Conservation (phyloP, 2,888 invertebrate species). For the Drosophila atripex region DNA sequence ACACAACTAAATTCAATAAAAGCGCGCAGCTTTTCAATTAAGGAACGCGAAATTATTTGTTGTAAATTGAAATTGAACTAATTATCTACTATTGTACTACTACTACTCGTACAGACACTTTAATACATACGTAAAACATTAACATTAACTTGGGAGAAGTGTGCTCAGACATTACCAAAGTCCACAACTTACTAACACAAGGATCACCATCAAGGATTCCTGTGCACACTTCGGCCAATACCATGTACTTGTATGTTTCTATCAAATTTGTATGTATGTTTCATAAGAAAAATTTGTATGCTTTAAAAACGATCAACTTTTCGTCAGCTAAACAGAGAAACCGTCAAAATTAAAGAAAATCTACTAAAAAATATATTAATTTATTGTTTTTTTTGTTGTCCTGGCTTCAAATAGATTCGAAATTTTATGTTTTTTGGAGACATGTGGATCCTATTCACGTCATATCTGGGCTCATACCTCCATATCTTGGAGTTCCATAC, state of each 20-base stretch:
- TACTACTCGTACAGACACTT: constrained; percentile 37
- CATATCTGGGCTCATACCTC: too few species aligned
- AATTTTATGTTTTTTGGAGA: too few species aligned
- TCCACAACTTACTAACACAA: not conserved
- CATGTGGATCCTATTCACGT: too few species aligned
- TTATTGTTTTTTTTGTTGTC: constrained; percentile 3
- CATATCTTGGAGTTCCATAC: too few species aligned
- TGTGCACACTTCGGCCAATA: constrained; percentile 30
- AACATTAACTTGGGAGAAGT: constrained; percentile 23
- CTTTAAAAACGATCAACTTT: constrained; percentile 57
- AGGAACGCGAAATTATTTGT: constrained; percentile 61
- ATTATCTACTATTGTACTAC: constrained; percentile 39
- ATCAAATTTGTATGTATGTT: constrained; percentile 57
- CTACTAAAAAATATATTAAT: constrained; percentile 41
- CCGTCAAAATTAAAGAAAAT: constrained; percentile 50
- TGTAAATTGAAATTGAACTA: constrained; percentile 64
- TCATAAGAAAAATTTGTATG: constrained; percentile 60
- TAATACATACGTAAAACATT: constrained; percentile 27
- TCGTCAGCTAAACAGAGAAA: constrained; percentile 46
- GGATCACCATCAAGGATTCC: constrained; percentile 8
- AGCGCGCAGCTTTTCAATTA: constrained; percentile 43
- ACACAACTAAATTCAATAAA: constrained; percentile 19
- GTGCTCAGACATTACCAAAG: constrained; percentile 9
- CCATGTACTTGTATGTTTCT: constrained; percentile 53
- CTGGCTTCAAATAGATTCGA: too few species aligned